A percentile compares a stretch with the other conserved stretches of the same genome.
phyloP scores from a whole-genome alignment of 2,888 invertebrate genomes.

The Nemapogon koenigi region DNA sequence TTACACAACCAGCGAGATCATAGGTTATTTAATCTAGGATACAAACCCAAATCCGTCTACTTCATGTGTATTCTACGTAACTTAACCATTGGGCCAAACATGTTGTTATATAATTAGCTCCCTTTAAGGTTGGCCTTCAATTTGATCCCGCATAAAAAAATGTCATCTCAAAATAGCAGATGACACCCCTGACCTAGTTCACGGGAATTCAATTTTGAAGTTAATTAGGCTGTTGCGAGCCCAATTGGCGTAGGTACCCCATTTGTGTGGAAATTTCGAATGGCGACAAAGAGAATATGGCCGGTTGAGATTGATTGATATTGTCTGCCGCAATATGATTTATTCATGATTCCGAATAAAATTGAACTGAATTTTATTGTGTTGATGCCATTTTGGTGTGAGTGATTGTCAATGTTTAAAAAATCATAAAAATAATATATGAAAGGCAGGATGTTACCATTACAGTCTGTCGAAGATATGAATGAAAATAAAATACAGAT shows the following conservation, averaged over 20 bases:
- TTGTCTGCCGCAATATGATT: constrained; percentile 5
- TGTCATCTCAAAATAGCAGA: no score
- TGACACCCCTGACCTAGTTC: constrained; percentile 5
- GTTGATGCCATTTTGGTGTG: background rate
- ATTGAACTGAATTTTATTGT: background rate
- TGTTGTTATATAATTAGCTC: no score
- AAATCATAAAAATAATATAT: background rate
- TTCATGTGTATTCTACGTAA: no score
- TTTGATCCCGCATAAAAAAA: no score
- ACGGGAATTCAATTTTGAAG: constrained; percentile 7
- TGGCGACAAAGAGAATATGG: constrained; percentile 5
- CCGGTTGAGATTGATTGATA: constrained; percentile 5
- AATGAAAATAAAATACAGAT: constrained; percentile 20
- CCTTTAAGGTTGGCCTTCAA: no score
- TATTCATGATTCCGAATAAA: constrained; percentile 7
- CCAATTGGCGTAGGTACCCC: constrained; percentile 7
- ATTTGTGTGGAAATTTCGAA: constrained; percentile 7
- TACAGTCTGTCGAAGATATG: background rate
- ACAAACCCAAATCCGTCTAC: no score
- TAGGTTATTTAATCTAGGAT: no score
- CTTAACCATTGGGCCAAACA: no score
- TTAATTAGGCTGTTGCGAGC: constrained; percentile 5
- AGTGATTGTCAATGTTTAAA: background rate
- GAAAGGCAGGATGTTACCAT: background rate
- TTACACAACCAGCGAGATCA: no score